Conservation (phyloP, 2,797 vertebrate species). For the Anableps anableps region DNA sequence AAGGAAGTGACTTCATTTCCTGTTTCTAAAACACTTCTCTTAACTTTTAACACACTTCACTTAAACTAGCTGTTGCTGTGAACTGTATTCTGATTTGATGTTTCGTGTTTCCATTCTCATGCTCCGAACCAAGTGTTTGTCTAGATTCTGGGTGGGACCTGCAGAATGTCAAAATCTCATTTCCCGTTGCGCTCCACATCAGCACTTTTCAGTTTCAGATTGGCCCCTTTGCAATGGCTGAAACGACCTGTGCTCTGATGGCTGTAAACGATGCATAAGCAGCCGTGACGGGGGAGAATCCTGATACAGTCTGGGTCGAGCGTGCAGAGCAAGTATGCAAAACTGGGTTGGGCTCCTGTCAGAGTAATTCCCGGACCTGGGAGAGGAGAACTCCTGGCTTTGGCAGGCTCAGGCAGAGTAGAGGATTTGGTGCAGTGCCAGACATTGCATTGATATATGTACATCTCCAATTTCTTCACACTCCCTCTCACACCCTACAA, state of each 20-base stretch:
- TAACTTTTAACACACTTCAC: conserved; percentile 56
- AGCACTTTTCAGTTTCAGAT: conserved; percentile 61
- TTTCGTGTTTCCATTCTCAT: conserved; percentile 45
- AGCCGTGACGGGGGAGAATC: conserved; percentile 43
- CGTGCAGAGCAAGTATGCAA: conserved; percentile 38
- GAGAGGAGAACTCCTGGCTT: conserved; percentile 50
- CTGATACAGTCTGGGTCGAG: conserved; percentile 45
- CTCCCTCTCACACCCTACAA: conserved; percentile 44
- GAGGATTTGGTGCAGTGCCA: conserved; percentile 62
- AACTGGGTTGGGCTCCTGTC: conserved; percentile 52
- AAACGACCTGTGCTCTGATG: conserved; percentile 47
- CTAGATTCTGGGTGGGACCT: conserved; percentile 59
- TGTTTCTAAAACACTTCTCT: conserved; percentile 68
- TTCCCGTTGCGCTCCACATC: conserved; percentile 52
- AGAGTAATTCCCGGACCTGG: conserved; percentile 61
- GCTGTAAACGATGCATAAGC: conserved; percentile 42
- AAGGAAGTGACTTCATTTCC: conserved; percentile 75
- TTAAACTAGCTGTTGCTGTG: conserved; percentile 29
- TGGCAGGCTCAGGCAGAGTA: conserved; percentile 67
- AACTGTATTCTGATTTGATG: conserved; percentile 17
- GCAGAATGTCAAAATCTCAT: conserved; percentile 64
- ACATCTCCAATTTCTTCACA: conserved; percentile 65
- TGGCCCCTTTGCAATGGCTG: conserved; percentile 30
- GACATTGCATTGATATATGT: conserved; percentile 62
- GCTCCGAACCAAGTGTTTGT: conserved; percentile 37